Evolutionary conservation across 2,888 invertebrate species (phyloP).

Genomic region (Orthosia gothica): DNA sequence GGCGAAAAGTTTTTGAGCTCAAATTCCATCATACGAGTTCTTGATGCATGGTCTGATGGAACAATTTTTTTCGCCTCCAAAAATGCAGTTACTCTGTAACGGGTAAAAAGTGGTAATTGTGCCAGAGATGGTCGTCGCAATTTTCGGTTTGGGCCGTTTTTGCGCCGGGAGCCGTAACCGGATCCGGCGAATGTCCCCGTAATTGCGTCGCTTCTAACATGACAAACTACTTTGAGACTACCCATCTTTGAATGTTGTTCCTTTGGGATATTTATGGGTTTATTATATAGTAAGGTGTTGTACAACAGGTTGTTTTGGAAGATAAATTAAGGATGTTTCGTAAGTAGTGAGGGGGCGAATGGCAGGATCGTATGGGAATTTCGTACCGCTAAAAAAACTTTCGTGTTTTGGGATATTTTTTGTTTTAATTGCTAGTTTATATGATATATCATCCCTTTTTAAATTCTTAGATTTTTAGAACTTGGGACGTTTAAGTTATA

Average conservation of each 20-base stretch:
- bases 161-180: constrained; percentile 62
- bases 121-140: constrained; percentile 81
- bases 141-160: constrained; percentile 83
- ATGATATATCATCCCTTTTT: no score
- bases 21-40: constrained; percentile 63
- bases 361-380: no score
- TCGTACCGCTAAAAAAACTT: no score
- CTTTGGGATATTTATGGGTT: constrained; percentile 57
- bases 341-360: neutral
- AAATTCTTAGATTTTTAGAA: no score
- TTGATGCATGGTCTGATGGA: constrained; percentile 69
- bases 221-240: constrained; percentile 69
- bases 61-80: constrained; percentile 71
- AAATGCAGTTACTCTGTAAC: constrained; percentile 79
- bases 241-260: constrained; percentile 67
- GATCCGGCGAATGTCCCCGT: constrained; percentile 71
- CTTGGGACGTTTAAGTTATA: no score
- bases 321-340: constrained; percentile 13
- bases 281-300: constrained; percentile 22
- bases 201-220: constrained; percentile 72
- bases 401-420: no score
- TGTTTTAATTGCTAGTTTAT: no score
- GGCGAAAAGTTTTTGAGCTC: constrained; percentile 59
- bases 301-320: neutral
- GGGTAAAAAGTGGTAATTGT: constrained; percentile 85